Base-by-base conservation (phyloP, 2,888 invertebrate species). In the Tanypteryx hageni region DNA sequence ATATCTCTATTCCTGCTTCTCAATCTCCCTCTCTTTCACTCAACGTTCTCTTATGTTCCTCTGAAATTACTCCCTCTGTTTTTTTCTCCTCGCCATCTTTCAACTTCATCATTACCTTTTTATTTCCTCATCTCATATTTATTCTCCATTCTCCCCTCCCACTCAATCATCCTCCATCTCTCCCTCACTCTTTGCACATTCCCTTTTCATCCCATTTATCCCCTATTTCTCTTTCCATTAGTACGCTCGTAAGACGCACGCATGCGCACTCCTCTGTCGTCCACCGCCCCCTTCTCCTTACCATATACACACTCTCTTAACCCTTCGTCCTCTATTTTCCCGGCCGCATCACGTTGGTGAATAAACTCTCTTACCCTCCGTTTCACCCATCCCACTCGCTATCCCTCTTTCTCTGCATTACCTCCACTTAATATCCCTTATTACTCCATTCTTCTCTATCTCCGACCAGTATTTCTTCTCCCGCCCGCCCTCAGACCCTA, bases 341-440 rank as follows among this genome's bases (percentile, higher is more conserved):
- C 18, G 11, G 22, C 11, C 76, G 4, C 22, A 27, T 76, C 76
- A 76, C n/a, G 27, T 27, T 76, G 76, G 76, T 76, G 76, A 76
- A 27, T 9, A 76, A 76, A 22, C 76, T 13, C 76, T 68, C 68
- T 68, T 44, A 1, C 44, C 44, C 44, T 68, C 68, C n/a, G 10
- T 68, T 22, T 68, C 64, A 64, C 16, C 64, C 64, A 0, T n/a
- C 68, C n/a, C 68, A 68, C 11, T 68, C n/a, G 9, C 76, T 1
- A n/a, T 22, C 76, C 76, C 76, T 76, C 44, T 44, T 5, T 44
- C 5, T 44, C 44, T 44, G 27, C 76, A 76, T 76, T 76, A 76
- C 76, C 76, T 76, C 76, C 22, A 76, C 76, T 76, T 76, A 76
- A 76, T 76, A 76, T 76, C 76, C 76, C 76, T 27, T 76, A 76